These are phyloP conservation scores for Plodia interpunctella DNA, from an alignment of 1,140 invertebrate genomes.

Conservation along the genomic window DNA sequence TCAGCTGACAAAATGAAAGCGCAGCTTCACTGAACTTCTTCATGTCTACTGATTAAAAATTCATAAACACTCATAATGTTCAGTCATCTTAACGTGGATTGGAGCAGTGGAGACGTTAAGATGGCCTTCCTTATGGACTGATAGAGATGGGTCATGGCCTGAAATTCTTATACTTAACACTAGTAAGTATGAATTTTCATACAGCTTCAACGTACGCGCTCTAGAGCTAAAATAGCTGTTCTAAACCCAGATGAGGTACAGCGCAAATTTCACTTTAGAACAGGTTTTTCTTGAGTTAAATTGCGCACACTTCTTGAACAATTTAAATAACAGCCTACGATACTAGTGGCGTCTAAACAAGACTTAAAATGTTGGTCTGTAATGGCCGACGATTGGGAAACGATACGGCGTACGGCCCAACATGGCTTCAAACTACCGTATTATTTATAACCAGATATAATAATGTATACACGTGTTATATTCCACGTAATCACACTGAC, in stretches of 20 bases:
- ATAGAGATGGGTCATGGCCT: too few species aligned
- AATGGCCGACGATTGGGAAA: conserved; percentile 18
- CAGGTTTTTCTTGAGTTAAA: conserved; percentile 38
- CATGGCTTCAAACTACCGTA: conserved; percentile 23
- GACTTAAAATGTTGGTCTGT: conserved; percentile 34
- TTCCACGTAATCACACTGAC: too few species aligned
- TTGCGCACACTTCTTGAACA: conserved; percentile 32
- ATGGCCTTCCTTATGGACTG: too few species aligned
- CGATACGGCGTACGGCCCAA: conserved; percentile 15
- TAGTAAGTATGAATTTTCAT: too few species aligned
- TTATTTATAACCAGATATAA: neutral
- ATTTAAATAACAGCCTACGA: conserved; percentile 38
- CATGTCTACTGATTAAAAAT: too few species aligned
- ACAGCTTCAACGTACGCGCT: neutral
- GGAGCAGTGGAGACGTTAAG: too few species aligned
- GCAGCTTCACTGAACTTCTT: too few species aligned
- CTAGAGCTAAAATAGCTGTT: neutral
- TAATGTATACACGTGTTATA: too few species aligned
- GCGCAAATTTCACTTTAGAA: conserved; percentile 31
- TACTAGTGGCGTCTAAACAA: conserved; percentile 29
- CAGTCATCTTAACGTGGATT: too few species aligned
- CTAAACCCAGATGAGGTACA: conserved; percentile 27
- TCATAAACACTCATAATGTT: too few species aligned
- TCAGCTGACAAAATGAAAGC: too few species aligned
- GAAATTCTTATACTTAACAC: too few species aligned